Evolutionary conservation across 2,888 invertebrate species (phyloP).

Genomic region (Eristalis arbustorum): DNA sequence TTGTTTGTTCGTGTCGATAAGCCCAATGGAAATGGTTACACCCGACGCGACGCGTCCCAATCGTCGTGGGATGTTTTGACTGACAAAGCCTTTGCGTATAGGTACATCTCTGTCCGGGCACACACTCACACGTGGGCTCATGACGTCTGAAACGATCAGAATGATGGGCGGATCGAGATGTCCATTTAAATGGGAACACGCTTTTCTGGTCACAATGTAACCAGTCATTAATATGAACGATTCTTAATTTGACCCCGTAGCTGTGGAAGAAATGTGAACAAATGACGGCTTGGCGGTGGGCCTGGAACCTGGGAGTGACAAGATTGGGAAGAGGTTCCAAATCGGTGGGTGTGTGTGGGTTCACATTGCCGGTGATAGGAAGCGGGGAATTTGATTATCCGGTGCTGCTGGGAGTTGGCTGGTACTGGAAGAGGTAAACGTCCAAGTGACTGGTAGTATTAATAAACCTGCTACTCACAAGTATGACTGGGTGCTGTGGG

Average conservation of each 20-base stretch:
- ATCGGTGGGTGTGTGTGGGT: background rate
- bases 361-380: background rate
- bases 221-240: slow-evolving; percentile 14
- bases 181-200: slow-evolving; percentile 37
- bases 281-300: background rate
- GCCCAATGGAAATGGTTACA: slow-evolving; percentile 48
- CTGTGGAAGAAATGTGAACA: background rate
- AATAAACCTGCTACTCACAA: too few species aligned
- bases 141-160: slow-evolving; percentile 34
- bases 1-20: too few species aligned
- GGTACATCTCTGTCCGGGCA: background rate
- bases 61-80: background rate
- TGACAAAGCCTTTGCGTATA: too few species aligned
- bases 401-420: background rate
- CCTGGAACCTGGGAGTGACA: background rate
- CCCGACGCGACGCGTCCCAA: background rate
- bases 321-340: background rate
- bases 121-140: background rate
- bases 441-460: too few species aligned
- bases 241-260: background rate
- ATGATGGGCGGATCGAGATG: slow-evolving; percentile 32
- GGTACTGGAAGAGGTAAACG: too few species aligned
- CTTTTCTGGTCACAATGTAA: slow-evolving; percentile 2
- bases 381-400: background rate
- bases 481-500: too few species aligned